Conservation (phyloP, 2,797 vertebrate genomes). For the Erithacus rubecula region DNA sequence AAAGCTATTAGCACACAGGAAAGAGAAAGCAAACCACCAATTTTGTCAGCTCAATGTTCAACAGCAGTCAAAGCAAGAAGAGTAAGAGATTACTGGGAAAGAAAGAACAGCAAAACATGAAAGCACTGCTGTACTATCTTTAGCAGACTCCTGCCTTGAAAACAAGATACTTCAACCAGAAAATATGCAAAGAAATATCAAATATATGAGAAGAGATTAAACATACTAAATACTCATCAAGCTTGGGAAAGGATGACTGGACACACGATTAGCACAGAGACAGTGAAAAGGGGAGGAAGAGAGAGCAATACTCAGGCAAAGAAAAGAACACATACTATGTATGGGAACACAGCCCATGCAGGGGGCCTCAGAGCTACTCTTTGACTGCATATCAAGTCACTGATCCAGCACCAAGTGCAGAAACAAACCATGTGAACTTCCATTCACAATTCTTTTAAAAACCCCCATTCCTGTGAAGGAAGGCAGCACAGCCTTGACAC, state of each 20-base stretch:
- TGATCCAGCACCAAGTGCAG: neutral
- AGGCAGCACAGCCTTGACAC: neutral
- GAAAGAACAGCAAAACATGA: neutral
- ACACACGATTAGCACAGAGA: neutral
- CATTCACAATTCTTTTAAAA: neutral
- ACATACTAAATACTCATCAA: neutral
- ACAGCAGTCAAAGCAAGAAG: neutral
- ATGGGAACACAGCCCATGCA: neutral
- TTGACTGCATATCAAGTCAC: neutral
- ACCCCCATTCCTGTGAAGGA: fast-evolving
- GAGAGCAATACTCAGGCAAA: neutral
- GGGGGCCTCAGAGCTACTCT: neutral
- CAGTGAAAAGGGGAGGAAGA: neutral
- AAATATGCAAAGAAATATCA: neutral
- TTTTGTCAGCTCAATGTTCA: neutral
- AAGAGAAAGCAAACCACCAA: neutral
- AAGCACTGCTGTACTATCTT: neutral
- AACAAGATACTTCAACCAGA: neutral
- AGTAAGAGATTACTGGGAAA: neutral
- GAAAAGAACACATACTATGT: fast-evolving
- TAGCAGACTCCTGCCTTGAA: neutral
- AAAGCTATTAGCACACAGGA: neutral
- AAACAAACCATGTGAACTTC: neutral
- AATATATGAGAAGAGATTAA: neutral
- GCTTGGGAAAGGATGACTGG: neutral